Base-by-base conservation (phyloP, 2,888 invertebrate species). In the Xylocampa areola region DNA sequence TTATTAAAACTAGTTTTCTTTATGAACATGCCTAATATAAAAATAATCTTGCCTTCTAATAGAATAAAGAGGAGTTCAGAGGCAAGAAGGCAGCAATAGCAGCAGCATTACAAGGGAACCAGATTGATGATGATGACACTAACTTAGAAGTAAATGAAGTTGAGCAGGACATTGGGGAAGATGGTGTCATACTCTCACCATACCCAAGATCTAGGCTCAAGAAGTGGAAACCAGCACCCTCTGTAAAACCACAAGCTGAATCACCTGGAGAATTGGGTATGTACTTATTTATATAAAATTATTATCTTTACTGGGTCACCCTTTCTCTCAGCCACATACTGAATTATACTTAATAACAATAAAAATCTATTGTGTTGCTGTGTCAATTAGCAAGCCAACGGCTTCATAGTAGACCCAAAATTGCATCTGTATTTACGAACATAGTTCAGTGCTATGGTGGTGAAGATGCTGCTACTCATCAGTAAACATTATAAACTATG, bases 211-310 rank as follows among this genome's bases (percentile, higher is more conserved):
- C 91, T 1, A 80, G 84, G 44, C 86, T 97, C 37, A 95, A 95
- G 76, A 93, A 95, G 77, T 98, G 98, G 98, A 91, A 95, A 68
- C 95, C 95, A 4, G 97, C 96, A 4, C 96, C 96, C 8, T 89
- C 95, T 2, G 96, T 98, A 0, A 91, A 90, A 41, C 96, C 97
- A 16, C 91, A 92, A 39, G 94, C 94, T 36, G 96, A 96, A 1
- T 95, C 95, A 58, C 97, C 98, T 23, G 99, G 99, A 33, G 99
- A 99, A 94, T 95, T 97, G 95, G 99, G 99, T 77, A 94, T 91
- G 86, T 68, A n/a, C n/a, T n/a, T n/a, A n/a, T n/a, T n/a, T n/a
- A n/a, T n/a, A n/a, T n/a, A n/a, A n/a, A n/a, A n/a, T n/a, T n/a
- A n/a, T n/a, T n/a, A n/a, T n/a, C n/a, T n/a, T n/a, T n/a, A n/a